Conservation (phyloP, 1,140 invertebrate genomes). For the Plectrocnemia conspersa region DNA sequence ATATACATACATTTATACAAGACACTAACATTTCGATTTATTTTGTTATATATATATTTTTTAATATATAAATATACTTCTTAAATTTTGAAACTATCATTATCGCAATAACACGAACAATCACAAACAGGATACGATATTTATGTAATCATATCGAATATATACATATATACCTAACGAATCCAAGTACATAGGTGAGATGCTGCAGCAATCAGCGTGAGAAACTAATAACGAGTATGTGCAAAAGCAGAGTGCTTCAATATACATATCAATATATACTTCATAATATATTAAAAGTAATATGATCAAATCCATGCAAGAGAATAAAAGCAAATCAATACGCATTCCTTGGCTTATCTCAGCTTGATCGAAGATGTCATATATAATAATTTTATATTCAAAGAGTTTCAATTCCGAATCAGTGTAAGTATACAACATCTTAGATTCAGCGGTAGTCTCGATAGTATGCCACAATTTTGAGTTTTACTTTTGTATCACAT, state of each 20-base stretch:
- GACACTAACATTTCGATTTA: constrained; percentile 5
- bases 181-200: constrained; percentile 18
- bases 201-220: constrained; percentile 21
- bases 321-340: constrained; percentile 19
- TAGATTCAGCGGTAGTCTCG: too few relatives aligned
- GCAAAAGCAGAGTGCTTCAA: constrained; percentile 10
- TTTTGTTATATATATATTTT: background rate
- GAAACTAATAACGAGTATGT: constrained; percentile 15
- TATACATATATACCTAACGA: constrained; percentile 13
- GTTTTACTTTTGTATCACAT: too few relatives aligned
- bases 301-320: constrained; percentile 28
- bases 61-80: background rate
- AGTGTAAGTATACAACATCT: too few relatives aligned
- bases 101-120: background rate
- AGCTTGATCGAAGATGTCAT: constrained; percentile 34
- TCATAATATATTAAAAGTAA: too few relatives aligned
- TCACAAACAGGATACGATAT: too few relatives aligned
- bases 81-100: background rate
- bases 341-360: constrained; percentile 21
- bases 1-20: background rate
- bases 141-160: too few relatives aligned
- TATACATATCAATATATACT: too few relatives aligned
- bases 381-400: background rate
- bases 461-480: too few relatives aligned
- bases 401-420: too few relatives aligned